These are phyloP conservation scores for Acanthosoma haemorrhoidale DNA, from an alignment of 2,888 invertebrate species.

Conservation along the genomic window DNA sequence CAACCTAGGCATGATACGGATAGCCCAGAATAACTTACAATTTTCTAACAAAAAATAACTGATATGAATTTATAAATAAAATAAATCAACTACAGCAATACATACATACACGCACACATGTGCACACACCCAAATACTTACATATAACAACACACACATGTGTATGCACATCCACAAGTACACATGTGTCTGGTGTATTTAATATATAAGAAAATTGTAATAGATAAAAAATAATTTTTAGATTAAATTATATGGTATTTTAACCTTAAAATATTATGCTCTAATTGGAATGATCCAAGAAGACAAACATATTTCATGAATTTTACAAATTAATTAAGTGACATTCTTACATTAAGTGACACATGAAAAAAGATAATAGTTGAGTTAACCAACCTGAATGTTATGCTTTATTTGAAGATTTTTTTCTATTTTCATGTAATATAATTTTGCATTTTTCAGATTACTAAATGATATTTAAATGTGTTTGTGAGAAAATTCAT, in stretches of 20 bases:
- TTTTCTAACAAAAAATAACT: background rate
- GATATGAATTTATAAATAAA: constrained; percentile 2
- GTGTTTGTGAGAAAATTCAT: background rate
- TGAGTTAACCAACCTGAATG: background rate
- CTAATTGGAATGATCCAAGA: constrained; percentile 10
- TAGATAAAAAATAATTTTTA: constrained; percentile 2
- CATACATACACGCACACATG: constrained; percentile 1
- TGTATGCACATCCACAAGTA: background rate
- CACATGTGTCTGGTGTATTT: background rate
- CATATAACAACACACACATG: background rate
- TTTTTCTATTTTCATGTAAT: background rate
- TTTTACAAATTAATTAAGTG: background rate
- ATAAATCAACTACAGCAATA: background rate
- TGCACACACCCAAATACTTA: constrained; percentile 2
- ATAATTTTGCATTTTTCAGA: background rate
- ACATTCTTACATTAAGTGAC: background rate
- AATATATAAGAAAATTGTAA: background rate
- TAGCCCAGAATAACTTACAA: constrained; percentile 12
- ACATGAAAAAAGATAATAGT: background rate
- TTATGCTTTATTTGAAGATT: background rate
- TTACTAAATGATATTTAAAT: background rate
- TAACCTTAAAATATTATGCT: background rate
- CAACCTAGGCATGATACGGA: background rate
- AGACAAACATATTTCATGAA: background rate
- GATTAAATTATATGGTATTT: background rate